Conservation (phyloP, 2,113 vertebrate genomes). For the Mus pahari region DNA sequence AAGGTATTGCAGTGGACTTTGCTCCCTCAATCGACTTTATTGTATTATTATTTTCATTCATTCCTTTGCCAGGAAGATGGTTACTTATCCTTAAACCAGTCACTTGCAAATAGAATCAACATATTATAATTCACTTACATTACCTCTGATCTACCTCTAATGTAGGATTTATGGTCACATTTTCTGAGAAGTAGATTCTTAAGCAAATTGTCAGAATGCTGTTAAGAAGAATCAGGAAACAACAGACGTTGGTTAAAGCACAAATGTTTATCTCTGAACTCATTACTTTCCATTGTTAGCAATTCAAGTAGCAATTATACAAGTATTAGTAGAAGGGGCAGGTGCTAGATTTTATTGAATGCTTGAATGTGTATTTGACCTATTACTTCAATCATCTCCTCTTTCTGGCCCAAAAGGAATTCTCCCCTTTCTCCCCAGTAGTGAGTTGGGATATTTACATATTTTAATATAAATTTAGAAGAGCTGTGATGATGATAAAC, state of each 20-base stretch:
- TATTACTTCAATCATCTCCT: slow-evolving; percentile 9
- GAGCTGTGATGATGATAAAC: neutral
- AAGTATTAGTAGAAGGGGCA: neutral
- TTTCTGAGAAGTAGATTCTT: neutral
- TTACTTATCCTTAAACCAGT: neutral
- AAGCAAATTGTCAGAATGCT: slow-evolving; percentile 22
- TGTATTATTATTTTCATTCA: neutral
- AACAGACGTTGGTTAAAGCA: neutral
- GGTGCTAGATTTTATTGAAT: slow-evolving; percentile 13
- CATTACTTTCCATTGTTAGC: neutral
- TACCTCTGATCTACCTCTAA: neutral
- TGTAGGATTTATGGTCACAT: neutral
- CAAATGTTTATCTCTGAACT: neutral
- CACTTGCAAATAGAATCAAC: neutral
- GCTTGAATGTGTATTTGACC: neutral
- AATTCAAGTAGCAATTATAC: neutral
- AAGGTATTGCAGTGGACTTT: neutral
- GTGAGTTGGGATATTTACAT: slow-evolving; percentile 15
- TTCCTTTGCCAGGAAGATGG: neutral
- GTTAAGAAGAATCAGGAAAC: slow-evolving; percentile 5
- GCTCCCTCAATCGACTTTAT: neutral
- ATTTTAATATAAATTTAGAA: slow-evolving; percentile 53
- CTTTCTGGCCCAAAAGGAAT: neutral
- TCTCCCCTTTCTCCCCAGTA: neutral
- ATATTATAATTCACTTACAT: slow-evolving; percentile 14